A percentile compares a stretch with the other conserved stretches of the same genome.
These are phyloP conservation scores for Oenanthe oenanthe DNA, from an alignment of 2,113 vertebrate genomes.

Conservation along the genomic window DNA sequence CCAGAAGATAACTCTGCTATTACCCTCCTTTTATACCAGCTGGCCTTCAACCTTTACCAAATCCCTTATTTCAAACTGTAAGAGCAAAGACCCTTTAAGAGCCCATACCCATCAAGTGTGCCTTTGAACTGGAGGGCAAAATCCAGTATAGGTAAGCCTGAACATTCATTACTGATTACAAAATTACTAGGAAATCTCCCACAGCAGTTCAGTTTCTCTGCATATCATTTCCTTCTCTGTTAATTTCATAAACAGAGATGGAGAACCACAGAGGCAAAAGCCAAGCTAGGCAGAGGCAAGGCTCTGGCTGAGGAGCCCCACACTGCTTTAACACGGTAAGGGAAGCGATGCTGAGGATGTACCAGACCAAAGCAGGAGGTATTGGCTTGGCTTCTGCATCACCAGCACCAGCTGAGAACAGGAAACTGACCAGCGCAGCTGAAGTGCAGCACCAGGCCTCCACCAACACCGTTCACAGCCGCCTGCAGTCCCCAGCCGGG, in stretches of 20 bases:
- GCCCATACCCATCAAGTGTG: background rate
- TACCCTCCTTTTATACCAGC: background rate
- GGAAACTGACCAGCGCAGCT: background rate
- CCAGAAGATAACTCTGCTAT: background rate
- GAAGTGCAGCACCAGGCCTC: background rate
- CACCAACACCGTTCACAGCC: background rate
- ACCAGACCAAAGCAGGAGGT: background rate
- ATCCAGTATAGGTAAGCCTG: background rate
- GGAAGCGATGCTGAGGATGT: background rate
- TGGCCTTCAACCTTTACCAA: background rate
- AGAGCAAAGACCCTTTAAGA: background rate
- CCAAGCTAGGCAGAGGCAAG: background rate
- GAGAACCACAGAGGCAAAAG: background rate
- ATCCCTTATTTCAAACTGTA: background rate
- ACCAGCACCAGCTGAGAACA: background rate
- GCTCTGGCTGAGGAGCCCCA: background rate
- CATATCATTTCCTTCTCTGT: background rate
- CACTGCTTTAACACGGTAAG: fast-evolving
- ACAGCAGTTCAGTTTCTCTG: background rate
- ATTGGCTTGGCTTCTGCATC: background rate
- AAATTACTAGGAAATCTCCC: background rate
- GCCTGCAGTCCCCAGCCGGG: background rate
- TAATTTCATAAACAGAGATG: background rate
- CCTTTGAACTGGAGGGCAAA: background rate
- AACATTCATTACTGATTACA: conserved; percentile 1